phyloP scores from a whole-genome alignment of 2,113 vertebrate species.

The Calcarius ornatus region DNA sequence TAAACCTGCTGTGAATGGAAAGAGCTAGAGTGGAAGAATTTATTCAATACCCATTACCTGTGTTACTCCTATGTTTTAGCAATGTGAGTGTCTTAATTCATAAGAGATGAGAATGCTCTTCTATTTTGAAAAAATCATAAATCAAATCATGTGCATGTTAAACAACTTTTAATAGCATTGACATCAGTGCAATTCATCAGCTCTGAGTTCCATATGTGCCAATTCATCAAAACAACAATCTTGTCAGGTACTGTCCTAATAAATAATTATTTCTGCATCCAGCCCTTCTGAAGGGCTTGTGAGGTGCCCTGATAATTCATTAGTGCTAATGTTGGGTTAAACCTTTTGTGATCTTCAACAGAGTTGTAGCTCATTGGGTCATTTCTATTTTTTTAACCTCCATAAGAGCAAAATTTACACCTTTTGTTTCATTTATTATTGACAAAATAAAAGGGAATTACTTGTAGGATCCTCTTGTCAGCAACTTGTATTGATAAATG shows the following conservation, averaged over 20 bases:
- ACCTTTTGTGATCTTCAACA: not conserved
- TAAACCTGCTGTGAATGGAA: not conserved
- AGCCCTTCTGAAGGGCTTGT: slow-evolving; percentile 1
- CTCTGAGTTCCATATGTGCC: slow-evolving; percentile 7
- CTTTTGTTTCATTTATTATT: not conserved
- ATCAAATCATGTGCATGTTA: slow-evolving; percentile 37
- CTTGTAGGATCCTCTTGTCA: not conserved
- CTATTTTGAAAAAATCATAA: slow-evolving; percentile 29
- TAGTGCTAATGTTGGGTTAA: slow-evolving; percentile 1
- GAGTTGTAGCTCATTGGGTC: not conserved
- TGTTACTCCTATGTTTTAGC: not conserved
- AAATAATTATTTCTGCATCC: slow-evolving; percentile 59
- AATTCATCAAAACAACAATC: slow-evolving; percentile 60
- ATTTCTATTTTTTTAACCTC: not conserved
- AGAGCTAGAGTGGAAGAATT: not conserved
- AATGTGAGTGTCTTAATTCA: not conserved
- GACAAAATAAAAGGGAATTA: not conserved
- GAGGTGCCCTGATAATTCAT: slow-evolving; percentile 29
- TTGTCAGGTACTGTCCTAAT: slow-evolving; percentile 5
- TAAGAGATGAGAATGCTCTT: not conserved
- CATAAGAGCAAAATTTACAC: not conserved
- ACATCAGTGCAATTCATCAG: slow-evolving; percentile 38
- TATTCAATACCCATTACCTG: not conserved
- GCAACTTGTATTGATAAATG: not conserved
- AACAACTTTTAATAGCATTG: slow-evolving; percentile 44